A percentile compares a stretch with the other conserved stretches of the same genome.
phyloP scores from a whole-genome alignment of 2,888 invertebrate species.

The Athrips mouffetella region DNA sequence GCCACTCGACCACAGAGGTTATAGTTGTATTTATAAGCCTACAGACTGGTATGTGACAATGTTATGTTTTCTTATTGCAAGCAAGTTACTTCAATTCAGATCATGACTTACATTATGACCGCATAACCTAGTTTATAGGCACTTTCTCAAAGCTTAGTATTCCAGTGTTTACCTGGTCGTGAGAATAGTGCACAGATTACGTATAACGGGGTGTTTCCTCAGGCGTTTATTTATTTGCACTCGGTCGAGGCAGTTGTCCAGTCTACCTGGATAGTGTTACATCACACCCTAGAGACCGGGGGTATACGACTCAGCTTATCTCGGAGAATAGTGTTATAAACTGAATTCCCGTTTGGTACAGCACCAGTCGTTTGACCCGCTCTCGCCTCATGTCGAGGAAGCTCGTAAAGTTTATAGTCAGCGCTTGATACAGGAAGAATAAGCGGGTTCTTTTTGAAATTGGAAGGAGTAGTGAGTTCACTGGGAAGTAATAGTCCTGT shows the following conservation, averaged over 20 bases:
- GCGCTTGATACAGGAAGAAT: conserved; percentile 32
- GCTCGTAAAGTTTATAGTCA: conserved; percentile 51
- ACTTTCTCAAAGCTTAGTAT: too few relatives aligned
- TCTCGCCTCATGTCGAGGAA: conserved; percentile 33
- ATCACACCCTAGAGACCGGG: conserved; percentile 3
- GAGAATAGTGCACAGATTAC: too few relatives aligned
- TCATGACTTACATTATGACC: too few relatives aligned
- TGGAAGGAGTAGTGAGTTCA: conserved; percentile 31
- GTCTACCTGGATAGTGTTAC: background rate
- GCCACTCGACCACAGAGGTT: too few relatives aligned
- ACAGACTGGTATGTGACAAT: too few relatives aligned
- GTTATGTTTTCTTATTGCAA: too few relatives aligned
- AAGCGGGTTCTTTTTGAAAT: conserved; percentile 31
- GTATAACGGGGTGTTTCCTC: background rate
- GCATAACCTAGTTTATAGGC: too few relatives aligned
- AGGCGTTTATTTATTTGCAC: conserved; percentile 8
- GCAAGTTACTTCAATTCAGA: too few relatives aligned
- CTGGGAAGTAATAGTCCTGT: background rate
- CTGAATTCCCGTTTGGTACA: conserved; percentile 38
- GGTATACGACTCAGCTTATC: conserved; percentile 34
- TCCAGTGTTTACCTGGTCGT: too few relatives aligned
- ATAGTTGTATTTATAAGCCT: too few relatives aligned
- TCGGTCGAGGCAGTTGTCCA: background rate
- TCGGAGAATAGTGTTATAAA: conserved; percentile 42
- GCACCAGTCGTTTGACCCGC: conserved; percentile 38